A percentile compares a stretch with the other conserved stretches of the same genome.
Evolutionary conservation across 2,113 vertebrate genomes (phyloP).

Genomic region (Sus scrofa): DNA sequence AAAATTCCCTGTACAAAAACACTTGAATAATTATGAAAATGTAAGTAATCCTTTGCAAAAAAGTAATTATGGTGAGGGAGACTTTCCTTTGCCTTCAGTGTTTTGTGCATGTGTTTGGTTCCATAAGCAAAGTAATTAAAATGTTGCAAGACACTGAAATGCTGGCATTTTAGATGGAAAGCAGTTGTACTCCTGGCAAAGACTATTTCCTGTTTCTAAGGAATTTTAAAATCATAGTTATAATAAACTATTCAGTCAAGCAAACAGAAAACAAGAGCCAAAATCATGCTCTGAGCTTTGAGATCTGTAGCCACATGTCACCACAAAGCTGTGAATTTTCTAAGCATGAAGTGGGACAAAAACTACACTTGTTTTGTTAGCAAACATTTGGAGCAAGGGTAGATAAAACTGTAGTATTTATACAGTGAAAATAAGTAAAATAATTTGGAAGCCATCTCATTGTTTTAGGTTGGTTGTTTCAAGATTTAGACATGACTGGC

Average conservation of each 20-base stretch:
- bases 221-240: constrained; percentile 68
- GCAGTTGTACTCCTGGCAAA: constrained; percentile 73
- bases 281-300: constrained; percentile 21
- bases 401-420: not conserved
- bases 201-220: constrained; percentile 53
- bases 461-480: not conserved
- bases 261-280: constrained; percentile 67
- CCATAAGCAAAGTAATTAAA: constrained; percentile 75
- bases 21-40: constrained; percentile 67
- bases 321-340: constrained; percentile 56
- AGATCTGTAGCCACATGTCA: constrained; percentile 62
- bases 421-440: constrained; percentile 16
- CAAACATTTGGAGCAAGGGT: constrained; percentile 3
- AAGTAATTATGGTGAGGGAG: constrained; percentile 61
- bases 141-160: constrained; percentile 70
- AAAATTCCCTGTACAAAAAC: constrained; percentile 58
- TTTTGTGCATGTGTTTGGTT: constrained; percentile 40
- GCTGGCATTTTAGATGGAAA: constrained; percentile 56
- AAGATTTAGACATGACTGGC: not conserved
- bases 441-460: constrained; percentile 16
- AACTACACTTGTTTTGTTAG: constrained; percentile 48
- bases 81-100: constrained; percentile 26
- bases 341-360: not conserved
- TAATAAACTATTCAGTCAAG: constrained; percentile 72
- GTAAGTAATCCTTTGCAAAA: constrained; percentile 62